These are phyloP conservation scores for Cyphomyrus discorhynchus DNA, from an alignment of 2,113 vertebrate genomes.

Conservation along the genomic window DNA sequence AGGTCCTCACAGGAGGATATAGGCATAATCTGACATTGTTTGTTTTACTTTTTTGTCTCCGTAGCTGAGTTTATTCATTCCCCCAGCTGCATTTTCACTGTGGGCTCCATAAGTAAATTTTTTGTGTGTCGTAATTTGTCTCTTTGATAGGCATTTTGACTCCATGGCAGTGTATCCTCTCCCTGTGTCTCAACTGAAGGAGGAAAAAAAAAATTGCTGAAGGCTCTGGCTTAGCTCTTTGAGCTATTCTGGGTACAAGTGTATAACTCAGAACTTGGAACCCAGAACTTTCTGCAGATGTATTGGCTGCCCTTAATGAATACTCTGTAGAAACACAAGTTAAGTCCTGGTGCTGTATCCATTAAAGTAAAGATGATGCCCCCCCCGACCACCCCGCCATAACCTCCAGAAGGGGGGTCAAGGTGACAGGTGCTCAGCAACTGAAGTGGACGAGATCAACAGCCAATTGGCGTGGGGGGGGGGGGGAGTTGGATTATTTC, in stretches of 20 bases:
- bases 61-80: conserved; percentile 5
- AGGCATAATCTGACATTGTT: conserved; percentile 47
- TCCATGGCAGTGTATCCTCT: not conserved
- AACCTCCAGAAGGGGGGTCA: not conserved
- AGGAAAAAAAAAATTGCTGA: conserved; percentile 44
- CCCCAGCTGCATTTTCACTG: conserved; percentile 48
- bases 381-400: not conserved
- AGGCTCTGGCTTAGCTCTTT: conserved; percentile 32
- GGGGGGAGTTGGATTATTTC: not conserved
- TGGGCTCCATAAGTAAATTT: conserved; percentile 38
- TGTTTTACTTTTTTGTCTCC: conserved; percentile 35
- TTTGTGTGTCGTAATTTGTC: conserved; percentile 36
- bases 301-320: not conserved
- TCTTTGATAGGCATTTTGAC: conserved; percentile 34
- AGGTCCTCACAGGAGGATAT: not conserved
- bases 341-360: not conserved
- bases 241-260: conserved; percentile 47
- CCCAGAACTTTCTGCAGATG: not conserved
- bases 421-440: not conserved
- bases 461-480: not conserved
- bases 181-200: conserved; percentile 40
- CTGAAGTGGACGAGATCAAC: not conserved
- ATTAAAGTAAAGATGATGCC: not conserved
- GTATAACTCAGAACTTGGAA: not conserved
- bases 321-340: not conserved